Evolutionary conservation across 2,113 vertebrate species (phyloP).

Genomic region (Microtus ochrogaster): DNA sequence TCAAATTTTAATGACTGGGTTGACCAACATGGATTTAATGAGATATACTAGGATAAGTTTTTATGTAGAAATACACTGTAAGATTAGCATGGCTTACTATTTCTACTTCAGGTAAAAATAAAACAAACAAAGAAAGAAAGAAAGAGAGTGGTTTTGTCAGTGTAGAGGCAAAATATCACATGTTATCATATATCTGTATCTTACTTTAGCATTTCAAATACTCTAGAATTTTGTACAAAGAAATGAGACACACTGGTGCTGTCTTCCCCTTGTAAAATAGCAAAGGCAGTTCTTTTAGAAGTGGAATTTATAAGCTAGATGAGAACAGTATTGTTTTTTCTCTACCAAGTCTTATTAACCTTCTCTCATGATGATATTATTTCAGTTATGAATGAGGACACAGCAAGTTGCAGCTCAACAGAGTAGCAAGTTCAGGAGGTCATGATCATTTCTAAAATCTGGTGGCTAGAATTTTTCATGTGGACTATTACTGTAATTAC

Average conservation of each 20-base stretch:
- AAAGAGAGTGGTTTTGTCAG: not conserved
- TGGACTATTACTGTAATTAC: not conserved
- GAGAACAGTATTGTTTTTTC: not conserved
- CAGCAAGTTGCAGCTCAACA: not conserved
- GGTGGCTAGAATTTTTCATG: not conserved
- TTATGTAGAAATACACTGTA: not conserved
- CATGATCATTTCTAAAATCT: slow-evolving; percentile 1
- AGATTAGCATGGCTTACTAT: not conserved
- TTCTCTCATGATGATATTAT: slow-evolving; percentile 12
- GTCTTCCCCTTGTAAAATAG: slow-evolving; percentile 13
- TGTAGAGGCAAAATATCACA: not conserved
- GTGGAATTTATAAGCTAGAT: not conserved
- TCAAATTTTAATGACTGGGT: not conserved
- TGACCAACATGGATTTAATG: not conserved
- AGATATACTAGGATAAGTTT: not conserved
- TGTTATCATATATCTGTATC: not conserved
- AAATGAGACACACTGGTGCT: not conserved
- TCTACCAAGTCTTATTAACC: not conserved
- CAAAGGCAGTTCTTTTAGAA: not conserved
- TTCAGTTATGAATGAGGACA: not conserved
- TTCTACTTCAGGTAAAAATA: not conserved
- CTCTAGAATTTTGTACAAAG: slow-evolving; percentile 2
- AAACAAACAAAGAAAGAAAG: not conserved
- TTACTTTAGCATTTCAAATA: not conserved
- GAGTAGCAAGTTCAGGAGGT: not conserved